Evolutionary conservation across 2,797 vertebrate species (phyloP).

Genomic region (Neoniphon sammara): DNA sequence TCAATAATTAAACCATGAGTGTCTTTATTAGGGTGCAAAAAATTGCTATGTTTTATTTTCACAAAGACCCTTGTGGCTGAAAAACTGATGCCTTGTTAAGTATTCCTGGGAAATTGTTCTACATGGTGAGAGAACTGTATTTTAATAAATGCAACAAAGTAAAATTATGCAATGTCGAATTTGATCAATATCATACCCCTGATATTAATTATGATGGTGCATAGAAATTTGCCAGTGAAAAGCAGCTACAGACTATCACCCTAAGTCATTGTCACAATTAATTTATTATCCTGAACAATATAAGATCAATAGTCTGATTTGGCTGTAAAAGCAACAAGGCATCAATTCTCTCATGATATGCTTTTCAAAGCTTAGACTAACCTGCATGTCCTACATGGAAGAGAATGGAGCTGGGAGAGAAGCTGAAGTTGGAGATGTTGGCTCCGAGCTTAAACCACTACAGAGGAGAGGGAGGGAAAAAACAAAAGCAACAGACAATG

Average conservation of each 20-base stretch:
- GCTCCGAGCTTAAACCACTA: slow-evolving; percentile 99
- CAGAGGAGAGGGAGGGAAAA: slow-evolving; percentile 51
- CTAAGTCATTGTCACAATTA: not conserved
- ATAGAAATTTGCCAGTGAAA: too few relatives aligned
- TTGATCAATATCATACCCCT: slow-evolving; percentile 37
- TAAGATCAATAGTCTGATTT: slow-evolving; percentile 9
- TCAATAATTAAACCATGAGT: too few relatives aligned
- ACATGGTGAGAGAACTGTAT: too few relatives aligned
- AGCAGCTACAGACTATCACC: not conserved
- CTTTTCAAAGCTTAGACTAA: slow-evolving; percentile 71
- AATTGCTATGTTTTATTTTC: too few relatives aligned
- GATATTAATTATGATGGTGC: slow-evolving; percentile 27
- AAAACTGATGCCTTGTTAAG: too few relatives aligned
- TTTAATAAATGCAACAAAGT: not conserved
- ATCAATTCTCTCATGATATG: not conserved
- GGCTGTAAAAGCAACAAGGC: slow-evolving; percentile 14
- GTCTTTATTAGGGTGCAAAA: too few relatives aligned
- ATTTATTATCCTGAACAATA: slow-evolving; percentile 16
- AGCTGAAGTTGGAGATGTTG: slow-evolving; percentile 96
- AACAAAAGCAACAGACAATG: slow-evolving; percentile 63
- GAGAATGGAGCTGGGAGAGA: slow-evolving; percentile 94
- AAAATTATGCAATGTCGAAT: slow-evolving; percentile 2
- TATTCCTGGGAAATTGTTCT: too few relatives aligned
- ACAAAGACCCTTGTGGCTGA: too few relatives aligned
- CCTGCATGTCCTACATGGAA: slow-evolving; percentile 97